Evolutionary conservation across 2,888 invertebrate species (phyloP).

Genomic region (Melipona beecheii): DNA sequence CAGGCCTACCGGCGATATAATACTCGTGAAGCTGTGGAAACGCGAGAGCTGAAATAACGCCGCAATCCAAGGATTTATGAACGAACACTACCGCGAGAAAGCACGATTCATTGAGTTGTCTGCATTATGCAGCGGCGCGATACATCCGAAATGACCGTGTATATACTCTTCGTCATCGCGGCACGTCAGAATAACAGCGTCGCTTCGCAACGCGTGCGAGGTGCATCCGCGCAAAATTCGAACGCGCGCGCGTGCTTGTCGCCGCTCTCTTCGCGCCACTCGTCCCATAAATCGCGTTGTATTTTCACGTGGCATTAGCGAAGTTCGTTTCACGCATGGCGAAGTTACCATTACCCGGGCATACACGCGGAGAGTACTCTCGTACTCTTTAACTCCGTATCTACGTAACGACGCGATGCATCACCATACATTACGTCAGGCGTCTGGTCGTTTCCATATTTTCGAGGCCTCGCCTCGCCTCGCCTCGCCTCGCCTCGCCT

Average conservation of each 20-base stretch:
- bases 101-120: not conserved
- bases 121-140: not conserved
- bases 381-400: conserved; percentile 44
- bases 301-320: conserved; percentile 43
- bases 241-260: not conserved
- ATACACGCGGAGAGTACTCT: conserved; percentile 22
- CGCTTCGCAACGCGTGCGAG: not conserved
- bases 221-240: conserved; percentile 23
- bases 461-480: conserved; percentile 3
- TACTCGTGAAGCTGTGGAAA: not conserved
- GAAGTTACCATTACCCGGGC: conserved; percentile 32
- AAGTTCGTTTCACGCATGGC: conserved; percentile 49
- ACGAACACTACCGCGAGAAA: not conserved
- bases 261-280: not conserved
- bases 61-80: not conserved
- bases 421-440: conserved; percentile 40
- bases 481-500: conserved; percentile 2
- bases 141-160: not conserved
- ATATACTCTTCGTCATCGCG: not conserved
- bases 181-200: not conserved
- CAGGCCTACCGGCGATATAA: no score
- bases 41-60: not conserved
- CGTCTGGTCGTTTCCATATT: conserved; percentile 43
- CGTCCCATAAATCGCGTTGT: conserved; percentile 25
- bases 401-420: conserved; percentile 49